phyloP scores from a whole-genome alignment of 2,888 invertebrate species.

The Tetragonisca angustula region DNA sequence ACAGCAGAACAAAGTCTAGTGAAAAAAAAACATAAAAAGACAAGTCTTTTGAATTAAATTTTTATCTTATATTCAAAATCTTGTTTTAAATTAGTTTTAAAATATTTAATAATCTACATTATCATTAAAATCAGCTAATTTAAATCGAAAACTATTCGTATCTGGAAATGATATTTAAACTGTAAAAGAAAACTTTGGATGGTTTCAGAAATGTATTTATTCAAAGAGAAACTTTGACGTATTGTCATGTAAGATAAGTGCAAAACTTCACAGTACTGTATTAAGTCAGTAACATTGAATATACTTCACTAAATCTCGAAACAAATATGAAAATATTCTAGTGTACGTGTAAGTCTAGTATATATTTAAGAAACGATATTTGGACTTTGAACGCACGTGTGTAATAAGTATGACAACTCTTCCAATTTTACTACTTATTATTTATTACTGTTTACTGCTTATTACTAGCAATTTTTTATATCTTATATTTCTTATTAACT shows the following conservation, averaged over 20 bases:
- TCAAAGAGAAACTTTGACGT: background rate
- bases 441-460: no score
- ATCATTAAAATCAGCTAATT: background rate
- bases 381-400: slow-evolving; percentile 11
- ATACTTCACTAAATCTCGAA: background rate
- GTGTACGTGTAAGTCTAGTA: background rate
- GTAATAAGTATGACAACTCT: no score
- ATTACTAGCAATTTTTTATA: background rate
- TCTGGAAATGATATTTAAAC: background rate
- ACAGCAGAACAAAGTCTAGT: background rate
- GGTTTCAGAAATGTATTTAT: background rate
- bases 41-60: no score
- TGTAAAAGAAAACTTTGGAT: background rate
- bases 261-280: background rate
- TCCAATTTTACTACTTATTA: no score
- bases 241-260: background rate
- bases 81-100: no score
- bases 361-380: slow-evolving; percentile 15
- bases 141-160: background rate
- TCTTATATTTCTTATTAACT: no score
- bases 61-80: no score
- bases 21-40: no score
- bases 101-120: no score
- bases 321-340: background rate
- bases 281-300: background rate